phyloP scores from a whole-genome alignment of 1,140 invertebrate genomes.

The Nylanderia fulva region DNA sequence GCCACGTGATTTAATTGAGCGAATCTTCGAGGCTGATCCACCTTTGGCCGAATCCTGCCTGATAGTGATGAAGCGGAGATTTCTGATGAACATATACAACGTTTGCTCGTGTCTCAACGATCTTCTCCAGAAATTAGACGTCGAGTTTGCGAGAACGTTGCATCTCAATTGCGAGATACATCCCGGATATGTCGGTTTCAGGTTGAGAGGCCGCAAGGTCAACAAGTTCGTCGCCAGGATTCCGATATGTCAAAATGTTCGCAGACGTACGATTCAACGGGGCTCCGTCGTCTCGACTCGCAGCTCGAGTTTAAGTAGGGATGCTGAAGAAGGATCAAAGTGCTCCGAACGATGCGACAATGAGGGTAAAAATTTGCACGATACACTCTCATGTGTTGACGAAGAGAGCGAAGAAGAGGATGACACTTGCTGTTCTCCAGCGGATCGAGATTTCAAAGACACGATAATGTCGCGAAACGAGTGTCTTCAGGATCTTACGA shows the following conservation, averaged over 20 bases:
- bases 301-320: not conserved
- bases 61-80: constrained; percentile 65
- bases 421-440: not conserved
- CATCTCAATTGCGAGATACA: constrained; percentile 70
- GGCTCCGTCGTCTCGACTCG: not conserved
- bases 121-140: constrained; percentile 55
- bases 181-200: constrained; percentile 66
- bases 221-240: constrained; percentile 61
- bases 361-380: not conserved
- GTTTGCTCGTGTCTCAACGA: constrained; percentile 71
- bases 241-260: constrained; percentile 57
- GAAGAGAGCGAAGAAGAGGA: not conserved
- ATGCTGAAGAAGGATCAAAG: not conserved
- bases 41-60: constrained; percentile 46
- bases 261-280: not conserved
- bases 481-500: not conserved
- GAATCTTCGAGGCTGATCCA: constrained; percentile 67
- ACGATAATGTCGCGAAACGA: not conserved
- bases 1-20: constrained; percentile 53
- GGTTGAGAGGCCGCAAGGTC: constrained; percentile 13
- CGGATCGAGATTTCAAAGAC: not conserved
- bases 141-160: not conserved
- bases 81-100: constrained; percentile 54
- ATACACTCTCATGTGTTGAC: not conserved
- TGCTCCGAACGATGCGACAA: not conserved